Base-by-base conservation (phyloP, 2,888 invertebrate species). In the Drosophila falleni region DNA sequence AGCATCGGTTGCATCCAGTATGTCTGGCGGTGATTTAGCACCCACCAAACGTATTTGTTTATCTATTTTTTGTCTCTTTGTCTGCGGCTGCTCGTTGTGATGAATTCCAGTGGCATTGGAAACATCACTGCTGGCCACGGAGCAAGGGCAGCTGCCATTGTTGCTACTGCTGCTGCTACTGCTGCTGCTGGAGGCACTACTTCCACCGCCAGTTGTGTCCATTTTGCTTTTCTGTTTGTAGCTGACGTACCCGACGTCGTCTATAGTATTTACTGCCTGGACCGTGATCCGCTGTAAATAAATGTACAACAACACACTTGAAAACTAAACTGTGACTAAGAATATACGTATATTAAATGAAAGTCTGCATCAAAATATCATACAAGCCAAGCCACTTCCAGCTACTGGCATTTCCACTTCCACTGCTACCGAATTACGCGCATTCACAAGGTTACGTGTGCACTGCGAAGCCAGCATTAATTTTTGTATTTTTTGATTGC, bases 21-120 rank as follows among this genome's bases (percentile, higher is more conserved):
- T 83, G 62, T 91, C 91, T 0, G 90, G 89, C 35, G 89, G 85
- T 1, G 80, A 56, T 11, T 81, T 73, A 33, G 61, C 62, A 9
- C 54, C 69, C n/a, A 80, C 69, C 50, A 81, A 74, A 51, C 71
- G 84, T 26, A 89, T 71, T 66, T 85, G 89, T 37, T 85, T 90
- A 67, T 95, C 95, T 81, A 96, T 95, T 90, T 96, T 95, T 91
- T 96, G 95, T 91, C 97, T 96, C 94, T 97, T 97, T 92, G 96
- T 97, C 86, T 96, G 95, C 80, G 97, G 97, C 93, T 97, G 97
- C 93, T 96, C 96, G 82, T 95, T 95, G 90, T 78, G 79, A 46
- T 74, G 71, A 26, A 60, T 54, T 26, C 66, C 51, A 26, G 81
- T 37, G 19, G 75, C 42, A 33, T 49, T 41, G 35, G 60, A 31